Evolutionary conservation across 2,797 vertebrate genomes (phyloP).

Genomic region (Yasuhikotakia modesta): DNA sequence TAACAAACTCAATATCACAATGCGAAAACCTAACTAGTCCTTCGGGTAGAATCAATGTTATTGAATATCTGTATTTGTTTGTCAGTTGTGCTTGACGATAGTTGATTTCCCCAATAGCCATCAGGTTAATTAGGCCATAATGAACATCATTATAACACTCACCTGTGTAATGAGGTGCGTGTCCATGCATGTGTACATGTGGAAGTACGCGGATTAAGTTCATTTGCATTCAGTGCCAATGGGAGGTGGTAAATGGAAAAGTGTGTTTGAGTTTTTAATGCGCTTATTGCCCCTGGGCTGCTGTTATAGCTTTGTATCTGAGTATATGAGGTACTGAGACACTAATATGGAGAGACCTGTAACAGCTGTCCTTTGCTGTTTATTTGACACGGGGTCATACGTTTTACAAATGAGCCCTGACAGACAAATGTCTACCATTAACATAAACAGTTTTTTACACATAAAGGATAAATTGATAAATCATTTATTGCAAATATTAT

Average conservation of each 20-base stretch:
- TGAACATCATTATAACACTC: conserved; percentile 9
- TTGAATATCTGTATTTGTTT: conserved; percentile 13
- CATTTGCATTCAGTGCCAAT: conserved; percentile 17
- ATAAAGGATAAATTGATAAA: too few relatives aligned
- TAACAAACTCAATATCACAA: neutral
- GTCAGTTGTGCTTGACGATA: neutral
- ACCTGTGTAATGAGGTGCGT: conserved; percentile 14
- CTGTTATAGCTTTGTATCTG: neutral
- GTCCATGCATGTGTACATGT: conserved; percentile 27
- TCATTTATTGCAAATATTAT: too few relatives aligned
- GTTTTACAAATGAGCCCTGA: too few relatives aligned
- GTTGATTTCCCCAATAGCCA: neutral
- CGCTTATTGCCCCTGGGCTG: neutral
- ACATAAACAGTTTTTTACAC: too few relatives aligned
- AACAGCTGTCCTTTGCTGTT: too few relatives aligned
- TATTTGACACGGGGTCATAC: too few relatives aligned
- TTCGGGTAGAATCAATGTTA: neutral
- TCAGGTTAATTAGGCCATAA: conserved; percentile 21
- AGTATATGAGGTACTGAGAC: too few relatives aligned
- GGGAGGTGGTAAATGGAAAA: neutral
- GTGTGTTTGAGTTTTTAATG: neutral
- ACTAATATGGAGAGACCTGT: too few relatives aligned
- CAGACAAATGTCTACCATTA: too few relatives aligned
- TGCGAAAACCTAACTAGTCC: too few relatives aligned
- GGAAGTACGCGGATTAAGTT: neutral